phyloP scores from a whole-genome alignment of 2,113 vertebrate genomes.

The Miniopterus natalensis region DNA sequence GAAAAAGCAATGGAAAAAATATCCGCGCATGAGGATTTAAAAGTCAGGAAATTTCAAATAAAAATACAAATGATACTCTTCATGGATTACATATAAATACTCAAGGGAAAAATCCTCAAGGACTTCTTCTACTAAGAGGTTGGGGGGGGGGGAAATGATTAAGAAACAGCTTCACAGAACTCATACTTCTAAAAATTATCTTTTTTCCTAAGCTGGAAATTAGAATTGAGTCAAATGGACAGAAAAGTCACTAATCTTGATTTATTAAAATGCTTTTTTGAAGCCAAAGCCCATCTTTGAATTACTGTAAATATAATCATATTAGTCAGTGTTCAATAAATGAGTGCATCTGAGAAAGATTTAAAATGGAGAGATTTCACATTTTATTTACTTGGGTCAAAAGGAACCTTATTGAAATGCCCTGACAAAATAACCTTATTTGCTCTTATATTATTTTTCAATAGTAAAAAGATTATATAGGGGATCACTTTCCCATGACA shows the following conservation, averaged over 20 bases:
- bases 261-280: constrained; percentile 54
- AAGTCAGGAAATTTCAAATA: constrained; percentile 64
- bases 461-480: neutral
- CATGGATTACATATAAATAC: constrained; percentile 52
- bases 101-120: constrained; percentile 15
- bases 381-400: constrained; percentile 42
- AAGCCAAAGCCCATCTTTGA: constrained; percentile 31
- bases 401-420: constrained; percentile 42
- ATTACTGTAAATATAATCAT: constrained; percentile 36
- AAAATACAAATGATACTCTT: constrained; percentile 68
- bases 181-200: constrained; percentile 53
- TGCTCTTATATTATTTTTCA: constrained; percentile 52
- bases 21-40: neutral
- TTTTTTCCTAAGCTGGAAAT: constrained; percentile 45
- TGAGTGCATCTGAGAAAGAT: neutral
- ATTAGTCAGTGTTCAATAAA: constrained; percentile 53
- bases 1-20: too few species aligned
- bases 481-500: neutral
- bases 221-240: constrained; percentile 38
- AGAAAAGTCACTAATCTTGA: constrained; percentile 45
- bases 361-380: constrained; percentile 45
- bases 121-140: constrained; percentile 38
- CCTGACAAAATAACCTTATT: constrained; percentile 45
- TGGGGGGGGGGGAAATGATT: neutral
- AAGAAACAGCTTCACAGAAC: constrained; percentile 27